A percentile compares a stretch with the other conserved stretches of the same genome.
phyloP scores from a whole-genome alignment of 1,140 invertebrate genomes.

The Scaptomyza graminum region DNA sequence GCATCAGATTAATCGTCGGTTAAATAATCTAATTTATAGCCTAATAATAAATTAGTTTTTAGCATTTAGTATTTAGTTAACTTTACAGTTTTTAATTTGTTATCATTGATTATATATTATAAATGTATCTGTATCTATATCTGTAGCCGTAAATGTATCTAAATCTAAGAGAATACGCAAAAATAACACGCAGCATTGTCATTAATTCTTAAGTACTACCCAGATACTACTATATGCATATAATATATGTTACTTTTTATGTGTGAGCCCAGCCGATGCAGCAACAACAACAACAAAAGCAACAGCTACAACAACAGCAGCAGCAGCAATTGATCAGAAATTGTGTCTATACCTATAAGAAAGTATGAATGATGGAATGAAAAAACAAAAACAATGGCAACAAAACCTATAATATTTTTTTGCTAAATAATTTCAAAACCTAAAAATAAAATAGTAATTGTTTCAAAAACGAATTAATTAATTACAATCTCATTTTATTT shows the following conservation, averaged over 20 bases:
- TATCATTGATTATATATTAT: conserved; percentile 38
- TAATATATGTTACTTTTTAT: conserved; percentile 46
- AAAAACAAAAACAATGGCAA: neutral
- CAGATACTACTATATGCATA: conserved; percentile 44
- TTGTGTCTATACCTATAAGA: conserved; percentile 17
- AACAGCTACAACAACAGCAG: conserved; percentile 26
- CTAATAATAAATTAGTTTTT: conserved; percentile 32
- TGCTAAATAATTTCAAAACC: conserved; percentile 72
- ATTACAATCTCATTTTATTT: too few relatives aligned
- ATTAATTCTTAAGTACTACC: conserved; percentile 71
- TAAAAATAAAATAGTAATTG: conserved; percentile 76
- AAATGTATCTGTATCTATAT: conserved; percentile 26
- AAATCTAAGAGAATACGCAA: conserved; percentile 53
- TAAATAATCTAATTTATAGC: conserved; percentile 35
- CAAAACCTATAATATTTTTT: conserved; percentile 57
- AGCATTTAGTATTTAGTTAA: conserved; percentile 45
- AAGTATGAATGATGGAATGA: conserved; percentile 2
- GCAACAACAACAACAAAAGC: conserved; percentile 16
- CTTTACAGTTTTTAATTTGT: conserved; percentile 45
- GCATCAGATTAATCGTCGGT: conserved; percentile 31
- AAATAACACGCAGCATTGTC: conserved; percentile 74
- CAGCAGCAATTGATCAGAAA: conserved; percentile 33
- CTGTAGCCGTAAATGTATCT: conserved; percentile 46
- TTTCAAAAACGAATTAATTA: conserved; percentile 52
- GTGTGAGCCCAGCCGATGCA: conserved; percentile 31